Conservation (phyloP, 2,888 invertebrate species). For the Thecocarcelia acutangulata region DNA sequence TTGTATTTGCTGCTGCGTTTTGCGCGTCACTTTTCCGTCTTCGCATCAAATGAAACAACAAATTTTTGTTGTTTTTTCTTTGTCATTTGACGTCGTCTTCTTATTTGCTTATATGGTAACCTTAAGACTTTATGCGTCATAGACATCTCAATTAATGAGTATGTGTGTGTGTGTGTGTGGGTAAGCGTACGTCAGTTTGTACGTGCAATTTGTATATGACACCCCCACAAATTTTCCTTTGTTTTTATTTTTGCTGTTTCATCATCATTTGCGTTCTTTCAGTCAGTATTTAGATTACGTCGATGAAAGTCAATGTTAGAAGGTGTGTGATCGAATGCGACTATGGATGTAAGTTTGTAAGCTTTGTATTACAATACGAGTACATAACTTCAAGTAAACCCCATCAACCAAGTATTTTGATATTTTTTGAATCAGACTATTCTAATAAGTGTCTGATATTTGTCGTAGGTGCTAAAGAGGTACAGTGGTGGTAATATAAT, state of each 20-base stretch:
- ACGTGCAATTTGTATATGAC: slow-evolving; percentile 7
- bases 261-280: not conserved
- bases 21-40: slow-evolving; percentile 4
- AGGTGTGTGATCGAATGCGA: no score
- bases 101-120: slow-evolving; percentile 24
- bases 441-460: no score
- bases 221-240: slow-evolving; percentile 48
- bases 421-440: no score
- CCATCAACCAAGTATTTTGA: no score
- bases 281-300: no score
- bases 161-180: not conserved
- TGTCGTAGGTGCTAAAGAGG: no score
- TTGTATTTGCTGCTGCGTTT: not conserved
- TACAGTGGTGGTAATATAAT: no score
- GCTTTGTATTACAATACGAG: no score
- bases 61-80: slow-evolving; percentile 21
- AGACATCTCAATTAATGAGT: slow-evolving; percentile 18
- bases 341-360: no score
- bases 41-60: not conserved
- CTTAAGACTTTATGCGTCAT: slow-evolving; percentile 56
- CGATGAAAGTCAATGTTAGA: no score
- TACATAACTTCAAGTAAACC: no score
- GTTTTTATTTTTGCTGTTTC: slow-evolving; percentile 10
- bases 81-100: slow-evolving; percentile 10
- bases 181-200: not conserved